Evolutionary conservation across 2,888 invertebrate genomes (phyloP).

Genomic region (Mesorhabditis sp.): DNA sequence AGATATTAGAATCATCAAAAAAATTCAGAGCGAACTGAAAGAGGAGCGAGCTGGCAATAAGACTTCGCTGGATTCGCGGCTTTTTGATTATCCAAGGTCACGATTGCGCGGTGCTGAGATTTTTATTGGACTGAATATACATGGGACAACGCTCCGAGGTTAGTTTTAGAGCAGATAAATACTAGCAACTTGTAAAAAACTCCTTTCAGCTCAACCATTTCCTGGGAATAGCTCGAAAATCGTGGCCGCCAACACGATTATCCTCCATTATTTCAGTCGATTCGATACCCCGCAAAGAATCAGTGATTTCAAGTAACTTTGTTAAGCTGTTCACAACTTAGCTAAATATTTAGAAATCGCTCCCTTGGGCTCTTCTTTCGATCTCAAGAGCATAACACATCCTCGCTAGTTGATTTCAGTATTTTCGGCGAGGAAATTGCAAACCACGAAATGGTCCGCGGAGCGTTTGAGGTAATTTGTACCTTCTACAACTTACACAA

Average conservation of each 20-base stretch:
- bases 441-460: slow-evolving; percentile 55
- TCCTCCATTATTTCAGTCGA: slow-evolving; percentile 53
- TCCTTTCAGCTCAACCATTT: slow-evolving; percentile 13
- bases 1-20: not conserved
- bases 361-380: slow-evolving; percentile 37
- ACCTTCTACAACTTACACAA: not conserved
- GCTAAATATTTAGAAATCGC: slow-evolving; percentile 12
- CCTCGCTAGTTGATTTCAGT: slow-evolving; percentile 36
- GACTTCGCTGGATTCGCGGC: not conserved
- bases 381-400: slow-evolving; percentile 24
- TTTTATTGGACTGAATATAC: slow-evolving; percentile 1
- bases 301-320: slow-evolving; percentile 8
- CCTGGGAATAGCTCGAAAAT: slow-evolving; percentile 14
- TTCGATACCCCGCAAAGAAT: slow-evolving; percentile 39
- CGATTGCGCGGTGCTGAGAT: not conserved
- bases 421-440: slow-evolving; percentile 55
- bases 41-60: not conserved
- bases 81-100: slow-evolving; percentile 6
- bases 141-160: not conserved
- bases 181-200: not conserved
- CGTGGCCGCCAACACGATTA: slow-evolving; percentile 29
- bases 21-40: slow-evolving; percentile 6
- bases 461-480: slow-evolving; percentile 46
- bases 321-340: not conserved
- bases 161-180: not conserved